Base-by-base conservation (phyloP, 2,888 invertebrate genomes). In the Eretmocerus hayati region DNA sequence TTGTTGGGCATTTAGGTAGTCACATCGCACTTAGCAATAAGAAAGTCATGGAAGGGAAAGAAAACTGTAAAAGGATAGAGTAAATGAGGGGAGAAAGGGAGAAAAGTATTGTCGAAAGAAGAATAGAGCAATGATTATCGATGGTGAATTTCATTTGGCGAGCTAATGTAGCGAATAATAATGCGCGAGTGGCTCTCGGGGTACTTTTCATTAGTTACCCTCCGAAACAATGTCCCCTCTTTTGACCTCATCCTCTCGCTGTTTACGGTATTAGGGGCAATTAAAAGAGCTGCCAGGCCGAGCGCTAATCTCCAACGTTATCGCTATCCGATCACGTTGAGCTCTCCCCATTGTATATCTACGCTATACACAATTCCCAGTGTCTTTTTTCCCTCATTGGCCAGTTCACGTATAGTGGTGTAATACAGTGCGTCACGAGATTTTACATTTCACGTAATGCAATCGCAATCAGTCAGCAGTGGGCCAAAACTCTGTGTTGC, bases 161-260 rank as follows among this genome's bases (percentile, higher is more conserved):
- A 67, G 66, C 64, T 65, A 66, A 68, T 67, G 66, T 67, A 66
- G 60, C 64, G 66, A 65, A 67, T 66, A 65, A 67, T 66, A 64
- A 64, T 66, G 62, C 55, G 54, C 46, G 53, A 41, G 42, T 38
- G 47, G 32, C 58, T 57, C 57, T 5, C n/a, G 62, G 58, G 57
- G 63, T 60, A 65, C 65, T 67, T 66, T 67, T 66, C 65, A 67
- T 66, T 66, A 65, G 62, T 62, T n/a, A n/a, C 19, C 23, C 26
- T 22, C 18, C 18, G 11, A 23, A 2, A 4, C 60, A 59, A 52
- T 42, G 30, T 20, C 47, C 48, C 32, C 38, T n/a, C n/a, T n/a
- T n/a, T n/a, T n/a, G n/a, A n/a, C n/a, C n/a, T n/a, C n/a, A n/a
- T n/a, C n/a, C n/a, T n/a, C n/a, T n/a, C n/a, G n/a, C n/a, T 54